Conservation (phyloP, 2,888 invertebrate species). For the Thymelicus lineola region DNA sequence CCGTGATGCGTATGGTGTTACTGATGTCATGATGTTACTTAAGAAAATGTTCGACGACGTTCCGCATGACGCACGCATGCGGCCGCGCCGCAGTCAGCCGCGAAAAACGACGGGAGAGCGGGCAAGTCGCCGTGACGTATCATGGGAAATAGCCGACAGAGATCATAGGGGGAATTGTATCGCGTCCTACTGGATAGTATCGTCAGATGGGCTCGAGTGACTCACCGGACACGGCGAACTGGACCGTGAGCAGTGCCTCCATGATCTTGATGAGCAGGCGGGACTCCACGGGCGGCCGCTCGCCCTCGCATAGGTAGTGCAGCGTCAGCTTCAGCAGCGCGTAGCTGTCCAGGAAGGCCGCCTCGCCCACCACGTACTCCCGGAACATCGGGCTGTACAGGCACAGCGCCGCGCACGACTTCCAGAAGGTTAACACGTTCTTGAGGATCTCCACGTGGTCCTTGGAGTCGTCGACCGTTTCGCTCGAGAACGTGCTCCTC, state of each 20-base stretch:
- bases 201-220: constrained; percentile 25
- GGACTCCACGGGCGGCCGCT: constrained; percentile 54
- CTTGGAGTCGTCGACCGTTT: constrained; percentile 53
- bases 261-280: constrained; percentile 66
- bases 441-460: constrained; percentile 69
- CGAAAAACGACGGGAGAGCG: constrained; percentile 8
- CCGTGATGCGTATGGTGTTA: too few species aligned
- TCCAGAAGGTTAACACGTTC: constrained; percentile 79
- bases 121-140: neutral
- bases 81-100: constrained; percentile 13
- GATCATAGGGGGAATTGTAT: neutral
- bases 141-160: neutral
- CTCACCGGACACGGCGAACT: constrained; percentile 75
- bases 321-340: constrained; percentile 69
- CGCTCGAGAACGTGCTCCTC: constrained; percentile 47
- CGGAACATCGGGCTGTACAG: constrained; percentile 85
- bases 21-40: too few species aligned
- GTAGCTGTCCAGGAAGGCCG: constrained; percentile 66
- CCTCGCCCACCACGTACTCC: constrained; percentile 66
- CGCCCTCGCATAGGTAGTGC: constrained; percentile 56
- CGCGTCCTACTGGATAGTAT: too few species aligned
- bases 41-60: neutral
- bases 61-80: constrained; percentile 6
- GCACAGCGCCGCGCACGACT: constrained; percentile 78
- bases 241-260: constrained; percentile 76